Percentiles rank a stretch among this genome's conserved stretches.
These are phyloP conservation scores for Philereme transversata DNA, from an alignment of 2,888 invertebrate genomes.

Conservation along the genomic window DNA sequence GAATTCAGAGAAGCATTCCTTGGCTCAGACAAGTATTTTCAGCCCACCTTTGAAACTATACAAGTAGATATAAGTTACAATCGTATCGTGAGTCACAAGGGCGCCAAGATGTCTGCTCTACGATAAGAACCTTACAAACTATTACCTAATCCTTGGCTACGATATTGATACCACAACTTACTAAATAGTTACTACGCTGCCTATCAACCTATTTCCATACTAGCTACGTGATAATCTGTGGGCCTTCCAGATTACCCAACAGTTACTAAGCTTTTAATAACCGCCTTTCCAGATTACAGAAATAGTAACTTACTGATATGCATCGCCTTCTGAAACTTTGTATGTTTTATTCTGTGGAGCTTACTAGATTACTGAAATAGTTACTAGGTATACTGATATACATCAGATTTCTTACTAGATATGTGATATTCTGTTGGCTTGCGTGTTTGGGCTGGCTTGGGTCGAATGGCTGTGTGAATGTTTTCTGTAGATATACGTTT, in stretches of 20 bases:
- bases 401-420: not conserved
- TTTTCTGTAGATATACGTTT: not conserved
- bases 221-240: not conserved
- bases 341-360: no score
- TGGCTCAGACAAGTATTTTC: no score
- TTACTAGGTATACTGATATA: no score
- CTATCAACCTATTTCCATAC: not conserved
- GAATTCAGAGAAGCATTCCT: no score
- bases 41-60: no score
- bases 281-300: no score
- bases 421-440: not conserved
- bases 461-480: not conserved
- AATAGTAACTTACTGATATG: no score
- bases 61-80: no score
- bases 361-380: no score
- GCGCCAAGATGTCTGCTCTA: constrained; percentile 16
- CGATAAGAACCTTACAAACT: constrained; percentile 6
- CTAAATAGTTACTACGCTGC: not conserved
- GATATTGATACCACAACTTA: not conserved
- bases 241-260: not conserved
- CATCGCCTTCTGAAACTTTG: no score
- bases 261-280: no score
- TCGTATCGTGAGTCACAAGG: constrained; percentile 5
- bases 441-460: not conserved
- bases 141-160: constrained; percentile 1